A percentile compares a stretch with the other conserved stretches of the same genome.
These are phyloP conservation scores for Sminthopsis crassicaudata DNA, from an alignment of 2,113 vertebrate species.

Conservation along the genomic window DNA sequence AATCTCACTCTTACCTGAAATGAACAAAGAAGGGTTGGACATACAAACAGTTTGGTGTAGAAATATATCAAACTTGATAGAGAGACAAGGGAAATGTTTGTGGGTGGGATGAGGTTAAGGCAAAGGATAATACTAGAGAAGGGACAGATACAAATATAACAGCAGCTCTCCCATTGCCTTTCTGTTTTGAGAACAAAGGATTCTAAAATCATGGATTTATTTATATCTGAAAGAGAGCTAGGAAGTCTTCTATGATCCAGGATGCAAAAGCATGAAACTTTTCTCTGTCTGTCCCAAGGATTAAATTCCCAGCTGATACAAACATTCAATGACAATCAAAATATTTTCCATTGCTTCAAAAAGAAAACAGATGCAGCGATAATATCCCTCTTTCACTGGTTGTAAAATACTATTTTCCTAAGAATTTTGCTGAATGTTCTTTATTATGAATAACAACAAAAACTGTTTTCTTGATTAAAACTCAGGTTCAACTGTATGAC, in stretches of 20 bases:
- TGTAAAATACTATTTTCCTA: conserved; percentile 53
- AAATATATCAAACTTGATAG: background rate
- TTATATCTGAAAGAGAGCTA: background rate
- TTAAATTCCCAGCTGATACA: conserved; percentile 25
- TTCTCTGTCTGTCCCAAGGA: background rate
- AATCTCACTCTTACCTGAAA: background rate
- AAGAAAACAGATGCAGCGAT: conserved; percentile 43
- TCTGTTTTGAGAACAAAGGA: background rate
- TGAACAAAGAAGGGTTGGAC: background rate
- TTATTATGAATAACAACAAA: conserved; percentile 67
- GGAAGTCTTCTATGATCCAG: background rate
- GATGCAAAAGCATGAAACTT: background rate
- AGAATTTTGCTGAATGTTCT: conserved; percentile 63
- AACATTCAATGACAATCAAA: background rate
- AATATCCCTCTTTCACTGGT: conserved; percentile 32
- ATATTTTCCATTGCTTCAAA: conserved; percentile 39
- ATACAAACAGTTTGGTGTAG: background rate
- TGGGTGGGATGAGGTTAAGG: background rate
- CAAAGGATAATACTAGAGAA: background rate
- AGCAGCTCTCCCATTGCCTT: background rate
- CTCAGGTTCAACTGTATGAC: conserved; percentile 53
- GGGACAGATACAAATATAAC: background rate
- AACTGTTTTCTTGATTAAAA: conserved; percentile 69
- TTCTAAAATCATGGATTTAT: background rate
- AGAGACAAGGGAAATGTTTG: background rate